Percentiles rank a stretch among this genome's conserved stretches.
Conservation (phyloP, 2,797 vertebrate genomes). For the Ctenochaetus hawaiiensis region DNA sequence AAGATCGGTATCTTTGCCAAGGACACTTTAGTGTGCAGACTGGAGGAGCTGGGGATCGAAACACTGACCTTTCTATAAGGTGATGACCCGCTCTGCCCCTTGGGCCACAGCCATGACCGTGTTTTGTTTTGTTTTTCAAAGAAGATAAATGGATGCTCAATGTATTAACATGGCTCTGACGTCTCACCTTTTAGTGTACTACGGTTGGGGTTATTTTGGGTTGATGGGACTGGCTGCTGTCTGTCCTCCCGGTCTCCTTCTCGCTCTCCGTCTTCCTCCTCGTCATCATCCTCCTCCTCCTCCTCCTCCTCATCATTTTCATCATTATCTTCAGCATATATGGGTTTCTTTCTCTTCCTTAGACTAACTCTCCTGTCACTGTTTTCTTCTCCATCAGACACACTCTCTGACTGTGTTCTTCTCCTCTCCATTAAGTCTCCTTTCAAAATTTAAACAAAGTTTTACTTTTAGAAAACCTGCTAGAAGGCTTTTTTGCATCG, state of each 20-base stretch:
- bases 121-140: background rate
- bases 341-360: background rate
- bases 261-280: background rate
- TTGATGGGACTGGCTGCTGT: background rate
- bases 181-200: conserved; percentile 7
- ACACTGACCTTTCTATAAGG: no score
- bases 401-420: fast-evolving
- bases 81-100: no score
- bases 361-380: background rate
- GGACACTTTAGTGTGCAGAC: no score
- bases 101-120: no score
- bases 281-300: background rate
- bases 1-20: no score
- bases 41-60: no score
- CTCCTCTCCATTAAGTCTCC: conserved; percentile 21
- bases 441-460: background rate
- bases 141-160: background rate
- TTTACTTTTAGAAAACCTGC: no score
- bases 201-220: background rate
- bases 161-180: background rate
- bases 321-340: fast-evolving
- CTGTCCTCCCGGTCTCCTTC: background rate
- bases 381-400: background rate
- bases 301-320: no score
- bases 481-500: no score